These are phyloP conservation scores for Rhagoletis zephyria DNA, from an alignment of 1,140 invertebrate genomes.

Conservation along the genomic window DNA sequence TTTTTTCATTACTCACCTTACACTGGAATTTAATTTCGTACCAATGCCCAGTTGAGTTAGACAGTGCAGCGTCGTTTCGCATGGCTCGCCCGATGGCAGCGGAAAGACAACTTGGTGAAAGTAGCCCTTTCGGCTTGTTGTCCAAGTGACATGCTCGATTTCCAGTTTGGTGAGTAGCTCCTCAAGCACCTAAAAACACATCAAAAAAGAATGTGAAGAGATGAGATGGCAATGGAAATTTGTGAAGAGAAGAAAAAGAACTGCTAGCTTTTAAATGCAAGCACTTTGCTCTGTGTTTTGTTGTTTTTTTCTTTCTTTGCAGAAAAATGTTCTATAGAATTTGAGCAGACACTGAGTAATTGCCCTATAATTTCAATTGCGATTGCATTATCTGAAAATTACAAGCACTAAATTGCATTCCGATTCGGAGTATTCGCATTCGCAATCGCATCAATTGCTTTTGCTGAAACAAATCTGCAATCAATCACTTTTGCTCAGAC, in stretches of 20 bases:
- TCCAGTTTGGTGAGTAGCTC: slow-evolving; percentile 79
- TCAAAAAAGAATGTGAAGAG: slow-evolving; percentile 41
- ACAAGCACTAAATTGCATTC: slow-evolving; percentile 33
- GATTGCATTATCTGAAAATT: slow-evolving; percentile 19
- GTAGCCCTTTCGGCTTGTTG: slow-evolving; percentile 78
- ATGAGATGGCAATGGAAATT: not conserved
- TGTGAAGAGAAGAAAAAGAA: not conserved
- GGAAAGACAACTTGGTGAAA: slow-evolving; percentile 83
- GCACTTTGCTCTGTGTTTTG: not conserved
- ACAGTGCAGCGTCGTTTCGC: slow-evolving; percentile 82
- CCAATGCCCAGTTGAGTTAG: slow-evolving; percentile 82
- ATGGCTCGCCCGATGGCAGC: slow-evolving; percentile 79
- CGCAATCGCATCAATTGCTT: not conserved
- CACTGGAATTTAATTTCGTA: slow-evolving; percentile 80
- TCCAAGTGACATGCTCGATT: slow-evolving; percentile 82
- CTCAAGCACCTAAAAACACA: slow-evolving; percentile 76
- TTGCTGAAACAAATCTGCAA: slow-evolving; percentile 26
- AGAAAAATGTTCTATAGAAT: not conserved
- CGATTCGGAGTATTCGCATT: not conserved
- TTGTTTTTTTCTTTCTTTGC: not conserved
- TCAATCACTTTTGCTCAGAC: not conserved
- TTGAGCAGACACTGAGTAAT: slow-evolving; percentile 39
- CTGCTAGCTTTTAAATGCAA: not conserved
- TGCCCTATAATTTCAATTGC: slow-evolving; percentile 33
- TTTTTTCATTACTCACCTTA: slow-evolving; percentile 76